These are phyloP conservation scores for Itoplectis maculator DNA, from an alignment of 2,888 invertebrate genomes.

Conservation along the genomic window DNA sequence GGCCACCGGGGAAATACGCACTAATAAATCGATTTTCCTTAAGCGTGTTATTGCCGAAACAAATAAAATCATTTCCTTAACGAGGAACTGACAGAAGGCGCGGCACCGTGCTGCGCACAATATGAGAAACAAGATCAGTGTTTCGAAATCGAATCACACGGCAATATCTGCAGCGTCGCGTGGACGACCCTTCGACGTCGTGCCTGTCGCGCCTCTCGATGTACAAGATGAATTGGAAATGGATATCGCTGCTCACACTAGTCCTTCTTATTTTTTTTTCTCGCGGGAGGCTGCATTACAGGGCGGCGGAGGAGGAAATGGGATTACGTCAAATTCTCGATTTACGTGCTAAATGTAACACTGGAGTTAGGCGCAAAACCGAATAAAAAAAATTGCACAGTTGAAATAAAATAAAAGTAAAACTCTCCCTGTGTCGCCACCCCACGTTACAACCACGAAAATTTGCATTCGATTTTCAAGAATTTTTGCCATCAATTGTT, in stretches of 20 bases:
- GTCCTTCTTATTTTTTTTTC: background rate
- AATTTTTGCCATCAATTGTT: too few species aligned
- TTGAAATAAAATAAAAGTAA: background rate
- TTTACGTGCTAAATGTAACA: conserved; percentile 14
- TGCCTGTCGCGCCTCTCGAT: conserved; percentile 2
- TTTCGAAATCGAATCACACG: conserved; percentile 64
- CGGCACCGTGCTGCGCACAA: conserved; percentile 5
- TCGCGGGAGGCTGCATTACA: conserved; percentile 2
- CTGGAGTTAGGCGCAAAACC: background rate
- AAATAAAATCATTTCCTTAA: conserved; percentile 68
- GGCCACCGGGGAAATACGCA: conserved; percentile 65
- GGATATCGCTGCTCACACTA: conserved; percentile 30
- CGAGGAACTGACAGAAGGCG: conserved; percentile 61
- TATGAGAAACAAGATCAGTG: conserved; percentile 63
- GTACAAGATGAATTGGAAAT: conserved; percentile 34
- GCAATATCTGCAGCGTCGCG: conserved; percentile 55
- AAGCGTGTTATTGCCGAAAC: conserved; percentile 65
- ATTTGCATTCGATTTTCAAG: background rate
- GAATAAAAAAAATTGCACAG: background rate
- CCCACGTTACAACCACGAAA: background rate
- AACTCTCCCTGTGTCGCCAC: background rate
- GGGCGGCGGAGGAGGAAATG: background rate
- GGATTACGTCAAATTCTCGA: background rate
- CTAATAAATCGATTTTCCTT: conserved; percentile 68
- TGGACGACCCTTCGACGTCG: conserved; percentile 24